phyloP scores from a whole-genome alignment of 37 sponge, comb jelly and placozoan species.

The Agelas oroides region DNA sequence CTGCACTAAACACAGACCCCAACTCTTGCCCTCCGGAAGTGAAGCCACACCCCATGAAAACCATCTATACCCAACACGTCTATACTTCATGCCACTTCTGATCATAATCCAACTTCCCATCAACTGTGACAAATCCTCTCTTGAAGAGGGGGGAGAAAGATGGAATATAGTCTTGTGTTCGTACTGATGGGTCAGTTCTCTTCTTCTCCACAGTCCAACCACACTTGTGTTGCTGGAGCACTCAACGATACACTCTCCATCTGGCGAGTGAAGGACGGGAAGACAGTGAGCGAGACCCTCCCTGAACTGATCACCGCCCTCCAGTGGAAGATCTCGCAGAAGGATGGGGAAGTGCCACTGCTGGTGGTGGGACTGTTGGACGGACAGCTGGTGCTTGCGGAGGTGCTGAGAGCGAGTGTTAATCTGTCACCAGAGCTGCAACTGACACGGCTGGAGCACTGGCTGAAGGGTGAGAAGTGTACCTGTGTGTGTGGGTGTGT shows the following conservation, averaged over 20 bases:
- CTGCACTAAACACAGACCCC: no score
- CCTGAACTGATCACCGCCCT: slow-evolving; percentile 51
- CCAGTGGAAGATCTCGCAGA: slow-evolving; percentile 53
- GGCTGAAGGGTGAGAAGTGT: slow-evolving; percentile 13
- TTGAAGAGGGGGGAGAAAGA: no score
- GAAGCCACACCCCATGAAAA: no score
- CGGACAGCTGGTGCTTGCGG: slow-evolving; percentile 34
- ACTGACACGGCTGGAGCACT: slow-evolving; percentile 8
- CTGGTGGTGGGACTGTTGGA: slow-evolving; percentile 48
- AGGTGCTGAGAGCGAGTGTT: slow-evolving; percentile 26
- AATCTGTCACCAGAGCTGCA: slow-evolving; percentile 37
- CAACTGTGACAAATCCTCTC: no score
- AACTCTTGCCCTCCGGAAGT: no score
- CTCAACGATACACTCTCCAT: slow-evolving; percentile 41
- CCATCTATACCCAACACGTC: no score
- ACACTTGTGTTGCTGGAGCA: slow-evolving; percentile 49
- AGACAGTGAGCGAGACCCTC: slow-evolving; percentile 22
- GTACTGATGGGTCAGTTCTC: no score
- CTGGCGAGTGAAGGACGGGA: slow-evolving; percentile 55
- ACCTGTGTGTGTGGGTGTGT: no score
- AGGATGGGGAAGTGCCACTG: slow-evolving; percentile 44
- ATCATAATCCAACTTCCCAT: no score
- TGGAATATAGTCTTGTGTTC: no score
- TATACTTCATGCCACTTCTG: no score
- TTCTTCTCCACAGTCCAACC: slow-evolving; percentile 11